A percentile compares a stretch with the other conserved stretches of the same genome.
phyloP scores from a whole-genome alignment of 2,888 invertebrate genomes.

The Euproctis similis region DNA sequence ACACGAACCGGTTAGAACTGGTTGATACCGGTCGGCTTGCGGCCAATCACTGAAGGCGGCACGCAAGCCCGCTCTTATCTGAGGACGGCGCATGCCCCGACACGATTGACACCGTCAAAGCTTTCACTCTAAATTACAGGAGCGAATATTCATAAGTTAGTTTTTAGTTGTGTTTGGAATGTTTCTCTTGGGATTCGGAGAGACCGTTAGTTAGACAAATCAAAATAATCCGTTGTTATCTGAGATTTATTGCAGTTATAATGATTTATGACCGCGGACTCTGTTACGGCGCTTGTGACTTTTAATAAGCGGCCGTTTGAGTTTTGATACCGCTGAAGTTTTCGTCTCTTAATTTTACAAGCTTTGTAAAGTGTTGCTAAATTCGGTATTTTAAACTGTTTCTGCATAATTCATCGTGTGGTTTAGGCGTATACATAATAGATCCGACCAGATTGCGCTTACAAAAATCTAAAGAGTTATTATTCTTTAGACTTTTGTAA shows the following conservation, averaged over 20 bases:
- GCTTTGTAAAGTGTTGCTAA: too few relatives aligned
- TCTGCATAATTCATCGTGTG: too few relatives aligned
- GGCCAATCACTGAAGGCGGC: conserved; percentile 65
- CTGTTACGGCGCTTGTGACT: too few relatives aligned
- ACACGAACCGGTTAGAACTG: conserved; percentile 18
- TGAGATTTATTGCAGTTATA: neutral
- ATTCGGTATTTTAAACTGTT: too few relatives aligned
- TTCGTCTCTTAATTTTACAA: too few relatives aligned
- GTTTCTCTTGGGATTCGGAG: conserved; percentile 31
- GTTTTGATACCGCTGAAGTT: too few relatives aligned
- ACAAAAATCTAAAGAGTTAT: too few relatives aligned
- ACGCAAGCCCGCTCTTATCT: conserved; percentile 44
- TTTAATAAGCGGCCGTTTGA: too few relatives aligned
- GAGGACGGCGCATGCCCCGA: conserved; percentile 51
- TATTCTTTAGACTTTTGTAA: too few relatives aligned
- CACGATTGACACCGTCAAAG: conserved; percentile 53
- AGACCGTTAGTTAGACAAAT: conserved; percentile 27
- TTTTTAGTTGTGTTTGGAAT: conserved; percentile 62
- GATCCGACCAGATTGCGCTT: too few relatives aligned
- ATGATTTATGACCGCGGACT: too few relatives aligned
- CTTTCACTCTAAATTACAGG: conserved; percentile 38
- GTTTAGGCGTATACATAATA: too few relatives aligned
- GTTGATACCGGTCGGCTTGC: conserved; percentile 38
- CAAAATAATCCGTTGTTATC: conserved; percentile 26
- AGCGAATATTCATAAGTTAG: conserved; percentile 63